A percentile compares a stretch with the other conserved stretches of the same genome.
phyloP scores from a whole-genome alignment of 2,888 invertebrate species.

The Eilema griseolum region DNA sequence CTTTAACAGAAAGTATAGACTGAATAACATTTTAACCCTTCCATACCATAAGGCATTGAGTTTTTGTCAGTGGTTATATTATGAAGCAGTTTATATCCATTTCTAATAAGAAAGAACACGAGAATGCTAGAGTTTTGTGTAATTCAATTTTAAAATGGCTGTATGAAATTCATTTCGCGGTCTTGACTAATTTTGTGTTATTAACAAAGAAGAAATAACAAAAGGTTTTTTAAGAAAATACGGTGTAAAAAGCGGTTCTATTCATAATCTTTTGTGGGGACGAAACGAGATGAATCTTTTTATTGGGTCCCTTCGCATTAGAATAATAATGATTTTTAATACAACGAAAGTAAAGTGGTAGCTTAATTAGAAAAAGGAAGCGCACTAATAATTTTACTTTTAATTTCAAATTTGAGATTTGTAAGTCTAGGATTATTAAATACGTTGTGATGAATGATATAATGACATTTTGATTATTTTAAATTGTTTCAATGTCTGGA shows the following conservation, averaged over 20 bases:
- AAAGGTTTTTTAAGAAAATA: conserved; percentile 40
- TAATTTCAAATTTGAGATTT: neutral
- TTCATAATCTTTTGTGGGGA: conserved; percentile 48
- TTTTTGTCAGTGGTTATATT: neutral
- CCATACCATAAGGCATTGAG: neutral
- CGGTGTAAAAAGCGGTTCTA: conserved; percentile 33
- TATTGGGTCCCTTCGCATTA: conserved; percentile 41
- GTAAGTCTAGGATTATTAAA: neutral
- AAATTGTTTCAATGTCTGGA: too few relatives aligned
- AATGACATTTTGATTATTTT: neutral
- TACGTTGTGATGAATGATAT: neutral
- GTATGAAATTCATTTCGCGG: conserved; percentile 25
- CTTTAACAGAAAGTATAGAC: neutral
- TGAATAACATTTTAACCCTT: neutral
- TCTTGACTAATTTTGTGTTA: conserved; percentile 33
- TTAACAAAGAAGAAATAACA: conserved; percentile 35
- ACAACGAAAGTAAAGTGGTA: conserved; percentile 42
- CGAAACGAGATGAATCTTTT: conserved; percentile 43
- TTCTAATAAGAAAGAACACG: conserved; percentile 7
- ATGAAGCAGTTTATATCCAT: conserved; percentile 7
- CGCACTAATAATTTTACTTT: conserved; percentile 18
- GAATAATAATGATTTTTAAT: conserved; percentile 55
- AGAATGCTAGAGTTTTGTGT: conserved; percentile 5
- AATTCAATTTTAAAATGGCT: conserved; percentile 19
- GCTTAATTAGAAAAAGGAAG: conserved; percentile 42